A percentile compares a stretch with the other conserved stretches of the same genome.
Conservation (phyloP, 2,797 vertebrate genomes). For the Amphiprion clarkii region DNA sequence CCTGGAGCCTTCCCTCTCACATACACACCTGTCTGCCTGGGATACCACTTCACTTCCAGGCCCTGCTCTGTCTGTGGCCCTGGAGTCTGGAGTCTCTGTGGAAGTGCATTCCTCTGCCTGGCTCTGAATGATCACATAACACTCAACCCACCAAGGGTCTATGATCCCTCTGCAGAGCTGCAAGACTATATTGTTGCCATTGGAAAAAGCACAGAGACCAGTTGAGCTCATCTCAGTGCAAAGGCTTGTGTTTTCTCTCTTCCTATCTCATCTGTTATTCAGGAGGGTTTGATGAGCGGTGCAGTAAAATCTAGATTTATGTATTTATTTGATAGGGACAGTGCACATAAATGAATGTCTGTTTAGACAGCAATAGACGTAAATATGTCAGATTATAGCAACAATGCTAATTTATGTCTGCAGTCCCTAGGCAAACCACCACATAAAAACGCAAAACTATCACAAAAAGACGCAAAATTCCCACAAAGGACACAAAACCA, state of each 20-base stretch:
- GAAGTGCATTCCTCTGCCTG: slow-evolving; percentile 80
- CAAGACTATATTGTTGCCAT: slow-evolving; percentile 53
- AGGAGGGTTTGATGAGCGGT: slow-evolving; percentile 26
- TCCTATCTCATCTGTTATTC: slow-evolving; percentile 33
- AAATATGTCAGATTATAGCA: too few relatives aligned
- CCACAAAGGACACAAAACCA: too few relatives aligned
- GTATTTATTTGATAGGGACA: too few relatives aligned
- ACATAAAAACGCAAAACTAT: too few relatives aligned
- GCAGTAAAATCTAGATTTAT: too few relatives aligned
- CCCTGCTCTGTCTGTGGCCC: slow-evolving; percentile 73
- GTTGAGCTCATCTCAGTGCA: slow-evolving; percentile 35
- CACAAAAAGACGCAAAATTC: too few relatives aligned
- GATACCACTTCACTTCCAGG: slow-evolving; percentile 75
- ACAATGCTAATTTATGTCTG: too few relatives aligned
- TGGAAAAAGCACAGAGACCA: slow-evolving; percentile 24
- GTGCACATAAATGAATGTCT: too few relatives aligned
- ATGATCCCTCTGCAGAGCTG: slow-evolving; percentile 45
- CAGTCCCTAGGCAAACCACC: slow-evolving; percentile 8
- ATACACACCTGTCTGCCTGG: slow-evolving; percentile 80
- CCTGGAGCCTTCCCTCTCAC: slow-evolving; percentile 60
- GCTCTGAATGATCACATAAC: slow-evolving; percentile 79
- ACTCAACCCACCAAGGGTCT: slow-evolving; percentile 53
- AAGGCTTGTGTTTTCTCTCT: slow-evolving; percentile 20
- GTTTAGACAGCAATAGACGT: too few relatives aligned
- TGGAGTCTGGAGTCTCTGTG: slow-evolving; percentile 77